Evolutionary conservation across 2,797 vertebrate genomes (phyloP).

Genomic region (Menidia menidia): DNA sequence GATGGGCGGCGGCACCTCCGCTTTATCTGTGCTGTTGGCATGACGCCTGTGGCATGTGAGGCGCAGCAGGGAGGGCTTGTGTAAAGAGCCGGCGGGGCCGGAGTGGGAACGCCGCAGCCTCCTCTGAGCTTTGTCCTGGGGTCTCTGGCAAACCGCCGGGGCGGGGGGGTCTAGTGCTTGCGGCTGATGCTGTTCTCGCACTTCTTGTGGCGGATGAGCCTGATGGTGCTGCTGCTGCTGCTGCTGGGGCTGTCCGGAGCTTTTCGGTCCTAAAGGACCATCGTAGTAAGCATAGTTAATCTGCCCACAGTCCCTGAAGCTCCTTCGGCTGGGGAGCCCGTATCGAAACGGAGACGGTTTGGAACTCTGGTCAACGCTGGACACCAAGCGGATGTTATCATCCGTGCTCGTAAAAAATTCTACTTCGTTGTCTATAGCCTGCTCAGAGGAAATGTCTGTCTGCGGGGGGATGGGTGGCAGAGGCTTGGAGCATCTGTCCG

Average conservation of each 20-base stretch:
- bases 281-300: slow-evolving; percentile 95
- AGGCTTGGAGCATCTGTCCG: slow-evolving; percentile 87
- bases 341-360: slow-evolving; percentile 82
- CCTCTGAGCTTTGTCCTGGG: slow-evolving; percentile 83
- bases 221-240: slow-evolving; percentile 57
- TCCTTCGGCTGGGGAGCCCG: slow-evolving; percentile 81
- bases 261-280: slow-evolving; percentile 73
- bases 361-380: slow-evolving; percentile 58
- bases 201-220: slow-evolving; percentile 66
- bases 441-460: slow-evolving; percentile 81
- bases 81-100: slow-evolving; percentile 92
- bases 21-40: slow-evolving; percentile 84
- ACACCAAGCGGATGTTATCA: slow-evolving; percentile 80
- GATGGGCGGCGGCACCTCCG: slow-evolving; percentile 93
- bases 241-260: slow-evolving; percentile 47
- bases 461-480: slow-evolving; percentile 88
- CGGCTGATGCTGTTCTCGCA: slow-evolving; percentile 54
- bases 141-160: slow-evolving; percentile 56
- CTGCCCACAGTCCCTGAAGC: slow-evolving; percentile 90
- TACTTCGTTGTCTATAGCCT: slow-evolving; percentile 89
- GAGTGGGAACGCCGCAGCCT: slow-evolving; percentile 91
- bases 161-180: slow-evolving; percentile 55
- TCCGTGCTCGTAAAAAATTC: slow-evolving; percentile 91
- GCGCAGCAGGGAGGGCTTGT: slow-evolving; percentile 86
- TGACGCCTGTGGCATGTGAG: slow-evolving; percentile 80